Base-by-base conservation (phyloP, 2,113 vertebrate species). In the Mesembrinibis cayennensis region DNA sequence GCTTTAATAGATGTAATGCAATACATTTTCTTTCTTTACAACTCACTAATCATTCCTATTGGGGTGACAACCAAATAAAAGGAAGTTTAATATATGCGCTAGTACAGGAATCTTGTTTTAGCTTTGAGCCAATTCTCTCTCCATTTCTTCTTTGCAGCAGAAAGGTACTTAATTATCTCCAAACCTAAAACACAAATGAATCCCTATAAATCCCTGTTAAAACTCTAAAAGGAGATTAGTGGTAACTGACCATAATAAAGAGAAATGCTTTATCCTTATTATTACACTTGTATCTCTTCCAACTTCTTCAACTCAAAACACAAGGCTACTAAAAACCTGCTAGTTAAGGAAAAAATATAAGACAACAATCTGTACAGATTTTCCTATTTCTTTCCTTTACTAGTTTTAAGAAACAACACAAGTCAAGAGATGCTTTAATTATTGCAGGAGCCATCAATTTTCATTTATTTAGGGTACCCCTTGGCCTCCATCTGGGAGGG, bases 1-100 rank as follows among this genome's bases (percentile, higher is more conserved):
- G 89, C 90, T 95, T 97, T 97, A 97, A 96, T 96, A 93, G 87
- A 97, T 97, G 97, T 92, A 95, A 97, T 93, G 96, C 96, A 97
- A 98, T 94, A 96, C 70, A 96, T 93, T 93, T 90, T 90, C 92
- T 96, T 97, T 96, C 89, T 97, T 96, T 88, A 93, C 55, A 94
- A 89, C 92, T 65, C 79, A 94, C 88, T 97, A 96, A 96, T 97
- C 89, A 96, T 91, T 97, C 79, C 72, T 96, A 95, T 92, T 94
- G 87, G 83, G 93, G 84, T 95, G 96, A 95, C 96, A 97, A 95
- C 77, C 85, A 97, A 97, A 97, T 95, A 95, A 95, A 95, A 94
- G 74, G 78, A 92, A 88, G 72, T 93, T 93, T 95, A 97, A 97
- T 93, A 55, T 89, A 87, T 70, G 61, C 0, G 1, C 72, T 74